These are phyloP conservation scores for Nannospalax galili DNA, from an alignment of 2,113 vertebrate genomes.

Conservation along the genomic window DNA sequence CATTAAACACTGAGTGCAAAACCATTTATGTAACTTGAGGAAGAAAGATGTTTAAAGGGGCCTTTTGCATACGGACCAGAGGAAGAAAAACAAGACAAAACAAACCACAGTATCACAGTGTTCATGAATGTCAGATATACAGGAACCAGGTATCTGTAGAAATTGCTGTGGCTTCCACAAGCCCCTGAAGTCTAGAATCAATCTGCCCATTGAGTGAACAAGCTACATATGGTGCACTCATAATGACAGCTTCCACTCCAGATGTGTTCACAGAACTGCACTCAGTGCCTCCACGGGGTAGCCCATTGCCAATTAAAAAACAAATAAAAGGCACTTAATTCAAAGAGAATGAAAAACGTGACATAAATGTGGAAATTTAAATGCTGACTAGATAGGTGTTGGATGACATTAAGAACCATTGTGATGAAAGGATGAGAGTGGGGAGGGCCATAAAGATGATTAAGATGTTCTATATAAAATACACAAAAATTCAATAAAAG, in stretches of 20 bases:
- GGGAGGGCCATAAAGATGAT: no score
- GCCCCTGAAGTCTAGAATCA: neutral
- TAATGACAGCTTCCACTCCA: neutral
- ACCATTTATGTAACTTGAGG: neutral
- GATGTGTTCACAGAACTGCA: neutral
- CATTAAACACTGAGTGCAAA: slow-evolving; percentile 19
- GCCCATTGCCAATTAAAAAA: neutral
- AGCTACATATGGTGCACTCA: neutral
- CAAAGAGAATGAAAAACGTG: slow-evolving; percentile 1
- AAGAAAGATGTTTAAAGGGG: slow-evolving; percentile 7
- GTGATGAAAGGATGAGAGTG: no score
- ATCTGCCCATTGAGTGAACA: neutral
- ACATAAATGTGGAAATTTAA: neutral
- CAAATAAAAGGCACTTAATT: neutral
- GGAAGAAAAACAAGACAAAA: neutral
- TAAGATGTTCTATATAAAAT: no score
- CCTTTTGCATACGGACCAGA: neutral
- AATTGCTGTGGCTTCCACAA: slow-evolving; percentile 1
- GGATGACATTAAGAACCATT: neutral
- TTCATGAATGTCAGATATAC: neutral
- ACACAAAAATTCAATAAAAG: no score
- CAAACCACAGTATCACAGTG: slow-evolving; percentile 3
- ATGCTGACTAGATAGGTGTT: neutral
- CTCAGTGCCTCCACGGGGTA: neutral
- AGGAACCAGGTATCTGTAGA: neutral